Conservation (phyloP, 1,140 invertebrate genomes). For the Drosophila teissieri region DNA sequence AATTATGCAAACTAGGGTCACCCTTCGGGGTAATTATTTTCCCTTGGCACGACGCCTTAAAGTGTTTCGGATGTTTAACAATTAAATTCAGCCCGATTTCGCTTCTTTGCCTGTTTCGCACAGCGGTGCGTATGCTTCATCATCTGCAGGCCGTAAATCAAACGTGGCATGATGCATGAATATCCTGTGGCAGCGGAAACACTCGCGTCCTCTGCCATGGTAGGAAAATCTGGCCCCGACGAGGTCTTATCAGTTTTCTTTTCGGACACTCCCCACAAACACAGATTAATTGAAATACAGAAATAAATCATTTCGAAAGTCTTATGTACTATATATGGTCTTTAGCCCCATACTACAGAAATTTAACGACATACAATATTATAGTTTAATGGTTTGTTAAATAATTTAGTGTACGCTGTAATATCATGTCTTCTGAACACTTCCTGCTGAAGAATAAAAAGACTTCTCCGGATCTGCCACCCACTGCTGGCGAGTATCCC, state of each 20-base stretch:
- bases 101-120: neutral
- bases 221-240: neutral
- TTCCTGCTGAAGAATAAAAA: too few relatives aligned
- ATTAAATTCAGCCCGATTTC: slow-evolving; percentile 8
- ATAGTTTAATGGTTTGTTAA: neutral
- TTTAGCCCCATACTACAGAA: too few relatives aligned
- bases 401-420: too few relatives aligned
- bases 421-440: too few relatives aligned
- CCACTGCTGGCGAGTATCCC: slow-evolving; percentile 15
- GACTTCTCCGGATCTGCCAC: slow-evolving; percentile 9
- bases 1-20: slow-evolving; percentile 24
- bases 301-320: neutral
- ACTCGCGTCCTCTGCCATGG: neutral
- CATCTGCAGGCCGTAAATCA: slow-evolving; percentile 36
- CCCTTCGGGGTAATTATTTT: neutral
- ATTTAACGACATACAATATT: too few relatives aligned
- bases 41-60: neutral
- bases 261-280: slow-evolving; percentile 5
- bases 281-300: slow-evolving; percentile 18
- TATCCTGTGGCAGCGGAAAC: slow-evolving; percentile 19
- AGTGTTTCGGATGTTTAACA: neutral
- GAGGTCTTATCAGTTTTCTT: slow-evolving; percentile 30
- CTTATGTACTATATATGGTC: too few relatives aligned
- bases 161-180: slow-evolving; percentile 26
- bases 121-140: slow-evolving; percentile 41